Evolutionary conservation across 2,113 vertebrate genomes (phyloP).

Genomic region (Fregetta grallaria): DNA sequence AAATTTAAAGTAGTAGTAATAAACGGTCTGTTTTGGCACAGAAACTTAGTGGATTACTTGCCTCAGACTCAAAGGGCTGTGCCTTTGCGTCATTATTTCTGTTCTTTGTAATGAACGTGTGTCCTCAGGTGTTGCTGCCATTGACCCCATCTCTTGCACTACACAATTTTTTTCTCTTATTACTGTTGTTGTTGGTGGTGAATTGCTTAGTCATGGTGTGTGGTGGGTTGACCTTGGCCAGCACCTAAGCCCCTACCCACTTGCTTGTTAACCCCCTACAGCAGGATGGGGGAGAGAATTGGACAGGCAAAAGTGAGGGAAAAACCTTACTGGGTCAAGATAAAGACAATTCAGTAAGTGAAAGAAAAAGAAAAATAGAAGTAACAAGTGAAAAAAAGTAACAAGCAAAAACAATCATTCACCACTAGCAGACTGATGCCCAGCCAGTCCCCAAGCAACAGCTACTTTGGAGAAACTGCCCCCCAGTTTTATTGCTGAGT

Average conservation of each 20-base stretch:
- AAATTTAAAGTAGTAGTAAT: constrained; percentile 18
- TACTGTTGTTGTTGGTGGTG: background rate
- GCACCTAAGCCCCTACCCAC: background rate
- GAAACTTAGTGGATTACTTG: background rate
- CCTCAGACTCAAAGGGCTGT: background rate
- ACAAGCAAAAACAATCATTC: background rate
- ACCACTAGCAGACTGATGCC: background rate
- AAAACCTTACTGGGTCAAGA: background rate
- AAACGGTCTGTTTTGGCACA: background rate
- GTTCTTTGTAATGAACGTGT: background rate
- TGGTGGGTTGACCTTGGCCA: background rate
- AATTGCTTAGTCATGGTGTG: background rate
- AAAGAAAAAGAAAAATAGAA: background rate
- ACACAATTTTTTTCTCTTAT: background rate
- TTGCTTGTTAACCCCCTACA: background rate
- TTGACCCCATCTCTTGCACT: background rate
- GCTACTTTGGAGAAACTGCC: background rate
- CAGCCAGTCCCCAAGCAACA: background rate
- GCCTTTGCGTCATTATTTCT: background rate
- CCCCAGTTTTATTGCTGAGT: background rate
- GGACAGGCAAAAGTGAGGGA: background rate
- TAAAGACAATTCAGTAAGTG: background rate
- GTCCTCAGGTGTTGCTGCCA: background rate
- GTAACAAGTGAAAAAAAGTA: background rate
- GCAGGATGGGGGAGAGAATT: background rate